Percentiles rank a stretch among this genome's conserved stretches.
These are phyloP conservation scores for Bucorvus abyssinicus DNA, from an alignment of 2,797 vertebrate genomes.

Conservation along the genomic window DNA sequence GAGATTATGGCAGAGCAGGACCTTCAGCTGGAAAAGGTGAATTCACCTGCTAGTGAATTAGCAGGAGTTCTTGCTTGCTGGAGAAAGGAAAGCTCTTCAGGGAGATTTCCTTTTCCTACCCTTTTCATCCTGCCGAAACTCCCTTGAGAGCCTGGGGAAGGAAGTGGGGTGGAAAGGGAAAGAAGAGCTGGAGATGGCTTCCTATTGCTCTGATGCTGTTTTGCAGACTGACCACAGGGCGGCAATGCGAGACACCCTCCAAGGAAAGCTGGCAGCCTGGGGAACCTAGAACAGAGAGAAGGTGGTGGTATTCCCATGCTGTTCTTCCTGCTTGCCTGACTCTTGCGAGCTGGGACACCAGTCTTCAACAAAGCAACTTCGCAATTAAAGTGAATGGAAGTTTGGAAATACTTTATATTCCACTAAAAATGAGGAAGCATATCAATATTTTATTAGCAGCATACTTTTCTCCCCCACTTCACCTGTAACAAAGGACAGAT, in stretches of 20 bases:
- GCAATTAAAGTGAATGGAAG: neutral
- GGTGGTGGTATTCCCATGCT: neutral
- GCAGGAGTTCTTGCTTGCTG: neutral
- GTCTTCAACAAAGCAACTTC: neutral
- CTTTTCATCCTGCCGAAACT: neutral
- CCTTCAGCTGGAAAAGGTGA: neutral
- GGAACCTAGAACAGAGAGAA: neutral
- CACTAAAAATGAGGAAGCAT: neutral
- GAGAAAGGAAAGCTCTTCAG: neutral
- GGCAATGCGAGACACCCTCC: neutral
- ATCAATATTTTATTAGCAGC: neutral
- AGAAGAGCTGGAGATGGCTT: conserved; percentile 30
- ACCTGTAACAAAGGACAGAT: neutral
- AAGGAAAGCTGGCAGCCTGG: neutral
- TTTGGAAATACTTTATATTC: neutral
- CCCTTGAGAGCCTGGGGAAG: neutral
- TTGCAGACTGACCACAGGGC: neutral
- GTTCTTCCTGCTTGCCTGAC: neutral
- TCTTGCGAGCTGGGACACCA: neutral
- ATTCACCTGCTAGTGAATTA: neutral
- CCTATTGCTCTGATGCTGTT: neutral
- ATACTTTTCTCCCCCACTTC: neutral
- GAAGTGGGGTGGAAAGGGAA: neutral
- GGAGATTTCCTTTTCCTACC: neutral
- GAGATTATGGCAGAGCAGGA: neutral